Base-by-base conservation (phyloP, 2,888 invertebrate species). In the Frankliniella intonsa region DNA sequence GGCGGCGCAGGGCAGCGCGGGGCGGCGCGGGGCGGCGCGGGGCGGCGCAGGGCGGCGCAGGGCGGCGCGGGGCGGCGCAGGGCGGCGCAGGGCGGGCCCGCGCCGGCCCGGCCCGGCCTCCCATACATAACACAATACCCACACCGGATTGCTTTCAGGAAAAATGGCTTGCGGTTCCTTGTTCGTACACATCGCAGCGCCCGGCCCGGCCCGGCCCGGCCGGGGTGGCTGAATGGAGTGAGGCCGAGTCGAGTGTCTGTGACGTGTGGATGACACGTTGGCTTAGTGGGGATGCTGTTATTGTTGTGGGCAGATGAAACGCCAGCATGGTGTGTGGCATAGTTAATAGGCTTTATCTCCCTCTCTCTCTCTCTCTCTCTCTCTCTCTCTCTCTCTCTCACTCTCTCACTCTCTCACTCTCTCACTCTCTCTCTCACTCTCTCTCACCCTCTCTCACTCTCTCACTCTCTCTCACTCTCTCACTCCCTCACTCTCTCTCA, bases 391-490 rank as follows among this genome's bases (percentile, higher is more conserved):
- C 81, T 50, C 38, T 79, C n/a, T 55, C 51, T 50, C 76, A 9
- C 82, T 76, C 12, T 27, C 80, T 22, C 82, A 49, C 82, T 83
- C 81, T 82, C 81, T 81, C 82, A 80, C 50, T 38, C 76, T 82
- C 50, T 82, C 80, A 62, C 82, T 50, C 25, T 76, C 22, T 76
- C 22, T 76, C 50, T 51, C 17, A 17, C 25, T 80, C 81, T 50
- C 38, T 79, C n/a, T 55, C 51, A 22, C 76, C 10, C 82, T 76
- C 12, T 27, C 80, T 22, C 82, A 50, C 81, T 76, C 50, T 51
- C 17, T 55, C 25, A 65, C 81, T 50, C 38, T 79, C n/a, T 55
- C 51, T 50, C 76, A 9, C 82, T 76, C 12, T 27, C 80, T 22
- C 82, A 55, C 50, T 51, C 17, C 19, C 25, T 80, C 81, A 25